Percentiles rank a stretch among this genome's conserved stretches.
Evolutionary conservation across 2,797 vertebrate species (phyloP).

Genomic region (Glyptemys insculpta): DNA sequence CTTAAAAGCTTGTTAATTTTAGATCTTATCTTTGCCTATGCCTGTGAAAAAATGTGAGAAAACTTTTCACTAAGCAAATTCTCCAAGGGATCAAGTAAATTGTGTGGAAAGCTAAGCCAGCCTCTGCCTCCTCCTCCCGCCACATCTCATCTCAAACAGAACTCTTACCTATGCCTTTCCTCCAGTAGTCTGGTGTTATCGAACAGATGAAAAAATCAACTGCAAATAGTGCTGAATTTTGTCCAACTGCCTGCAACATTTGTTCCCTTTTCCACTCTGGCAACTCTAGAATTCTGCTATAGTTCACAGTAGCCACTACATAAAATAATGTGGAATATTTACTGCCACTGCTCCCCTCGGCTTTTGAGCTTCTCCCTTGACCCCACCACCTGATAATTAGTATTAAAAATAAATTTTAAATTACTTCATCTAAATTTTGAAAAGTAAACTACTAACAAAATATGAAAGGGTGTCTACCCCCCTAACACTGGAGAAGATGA

Average conservation of each 20-base stretch:
- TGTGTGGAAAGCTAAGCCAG: background rate
- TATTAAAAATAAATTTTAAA: background rate
- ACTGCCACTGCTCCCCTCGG: background rate
- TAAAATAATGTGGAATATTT: background rate
- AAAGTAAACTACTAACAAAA: background rate
- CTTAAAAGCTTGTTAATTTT: background rate
- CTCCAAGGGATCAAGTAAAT: background rate
- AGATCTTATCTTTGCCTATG: background rate
- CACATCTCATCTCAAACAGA: background rate
- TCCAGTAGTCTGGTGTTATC: background rate
- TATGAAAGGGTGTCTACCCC: background rate
- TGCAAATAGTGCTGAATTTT: accelerated
- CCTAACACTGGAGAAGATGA: background rate
- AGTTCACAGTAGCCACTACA: background rate
- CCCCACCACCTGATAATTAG: background rate
- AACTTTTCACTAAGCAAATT: background rate
- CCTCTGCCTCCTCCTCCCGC: background rate
- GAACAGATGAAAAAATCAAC: background rate
- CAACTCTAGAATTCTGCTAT: background rate
- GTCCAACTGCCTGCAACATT: background rate
- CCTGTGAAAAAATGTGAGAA: background rate
- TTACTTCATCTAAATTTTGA: background rate
- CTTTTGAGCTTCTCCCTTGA: background rate
- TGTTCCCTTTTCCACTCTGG: background rate
- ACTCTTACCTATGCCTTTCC: background rate